Evolutionary conservation across 1,140 invertebrate species (phyloP).

Genomic region (Pantala flavescens): DNA sequence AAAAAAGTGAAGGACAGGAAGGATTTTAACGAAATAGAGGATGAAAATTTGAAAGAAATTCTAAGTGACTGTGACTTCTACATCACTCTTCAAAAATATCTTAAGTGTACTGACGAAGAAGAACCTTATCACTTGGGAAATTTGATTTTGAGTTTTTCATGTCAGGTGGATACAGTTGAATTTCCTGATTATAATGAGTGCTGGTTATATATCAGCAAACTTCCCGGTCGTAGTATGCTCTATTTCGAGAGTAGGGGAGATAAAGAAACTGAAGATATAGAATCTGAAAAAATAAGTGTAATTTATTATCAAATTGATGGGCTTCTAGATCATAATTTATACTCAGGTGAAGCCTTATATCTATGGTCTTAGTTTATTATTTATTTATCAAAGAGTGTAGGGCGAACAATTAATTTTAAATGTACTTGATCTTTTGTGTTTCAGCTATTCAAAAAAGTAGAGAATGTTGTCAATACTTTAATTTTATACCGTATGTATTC

Average conservation of each 20-base stretch:
- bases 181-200: conserved; percentile 21
- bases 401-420: too few species aligned
- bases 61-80: neutral
- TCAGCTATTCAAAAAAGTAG: too few species aligned
- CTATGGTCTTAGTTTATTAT: too few species aligned
- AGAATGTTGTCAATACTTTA: too few species aligned
- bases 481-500: too few species aligned
- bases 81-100: neutral
- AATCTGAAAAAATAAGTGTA: conserved; percentile 21
- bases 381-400: too few species aligned
- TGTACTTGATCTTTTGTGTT: too few species aligned
- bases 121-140: neutral
- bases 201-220: conserved; percentile 32
- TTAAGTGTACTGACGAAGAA: neutral
- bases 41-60: neutral
- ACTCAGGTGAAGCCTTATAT: conserved; percentile 18
- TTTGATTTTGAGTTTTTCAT: neutral
- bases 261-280: conserved; percentile 15
- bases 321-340: conserved; percentile 20
- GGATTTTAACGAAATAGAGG: neutral
- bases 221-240: conserved; percentile 27
- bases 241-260: conserved; percentile 31
- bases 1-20: neutral
- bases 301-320: conserved; percentile 25
- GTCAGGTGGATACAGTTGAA: neutral